phyloP scores from a whole-genome alignment of 1,140 invertebrate genomes.

The Apis dorsata region DNA sequence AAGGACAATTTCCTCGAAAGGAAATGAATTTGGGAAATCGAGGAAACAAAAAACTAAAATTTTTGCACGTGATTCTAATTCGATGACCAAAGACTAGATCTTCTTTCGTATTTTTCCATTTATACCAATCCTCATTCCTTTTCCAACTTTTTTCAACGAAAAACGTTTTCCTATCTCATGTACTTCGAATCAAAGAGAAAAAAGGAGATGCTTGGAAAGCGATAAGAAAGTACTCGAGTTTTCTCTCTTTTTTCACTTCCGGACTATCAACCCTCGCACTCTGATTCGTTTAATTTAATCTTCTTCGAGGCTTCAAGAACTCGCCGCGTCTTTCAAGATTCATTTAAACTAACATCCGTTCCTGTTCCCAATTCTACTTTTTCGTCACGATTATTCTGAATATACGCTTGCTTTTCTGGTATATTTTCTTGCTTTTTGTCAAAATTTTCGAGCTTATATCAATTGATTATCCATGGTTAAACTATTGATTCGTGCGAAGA shows the following conservation, averaged over 20 bases:
- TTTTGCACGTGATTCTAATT: too few relatives aligned
- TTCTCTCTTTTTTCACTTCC: background rate
- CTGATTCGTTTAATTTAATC: constrained; percentile 60
- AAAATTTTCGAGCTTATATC: background rate
- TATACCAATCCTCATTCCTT: too few relatives aligned
- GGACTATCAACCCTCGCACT: background rate
- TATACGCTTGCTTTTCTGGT: constrained; percentile 26
- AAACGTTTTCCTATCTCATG: too few relatives aligned
- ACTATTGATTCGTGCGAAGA: background rate
- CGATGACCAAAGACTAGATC: too few relatives aligned
- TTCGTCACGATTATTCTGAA: constrained; percentile 39
- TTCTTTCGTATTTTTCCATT: too few relatives aligned
- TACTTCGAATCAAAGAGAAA: too few relatives aligned
- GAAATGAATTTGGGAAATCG: too few relatives aligned
- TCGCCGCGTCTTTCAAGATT: constrained; percentile 47
- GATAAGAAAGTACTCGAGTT: constrained; percentile 48
- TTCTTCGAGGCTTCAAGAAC: constrained; percentile 2
- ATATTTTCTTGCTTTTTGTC: background rate
- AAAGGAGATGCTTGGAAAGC: constrained; percentile 16
- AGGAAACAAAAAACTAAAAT: too few relatives aligned
- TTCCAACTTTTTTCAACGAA: too few relatives aligned
- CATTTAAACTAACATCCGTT: constrained; percentile 44
- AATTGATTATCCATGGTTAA: background rate
- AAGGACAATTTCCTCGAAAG: too few relatives aligned
- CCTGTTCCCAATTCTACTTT: constrained; percentile 50